These are phyloP conservation scores for Lamprologus speciosus DNA, from an alignment of 2,113 vertebrate genomes.

Conservation along the genomic window DNA sequence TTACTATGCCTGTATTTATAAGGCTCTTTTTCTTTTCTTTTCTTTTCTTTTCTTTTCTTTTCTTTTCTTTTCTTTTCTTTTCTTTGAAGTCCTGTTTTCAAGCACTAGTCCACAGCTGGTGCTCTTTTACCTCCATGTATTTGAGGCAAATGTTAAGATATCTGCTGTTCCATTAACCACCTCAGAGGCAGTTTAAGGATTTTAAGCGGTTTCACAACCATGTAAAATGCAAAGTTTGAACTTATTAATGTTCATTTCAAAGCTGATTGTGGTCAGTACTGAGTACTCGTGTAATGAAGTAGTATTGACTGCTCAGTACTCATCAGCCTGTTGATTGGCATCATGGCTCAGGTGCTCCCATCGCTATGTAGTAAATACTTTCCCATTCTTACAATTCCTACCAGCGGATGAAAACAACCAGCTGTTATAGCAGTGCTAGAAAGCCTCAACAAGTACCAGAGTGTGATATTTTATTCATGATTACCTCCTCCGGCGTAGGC, in stretches of 20 bases:
- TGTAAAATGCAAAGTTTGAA: background rate
- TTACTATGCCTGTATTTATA: background rate
- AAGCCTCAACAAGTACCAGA: conserved; percentile 28
- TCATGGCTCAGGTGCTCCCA: background rate
- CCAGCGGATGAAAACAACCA: conserved; percentile 6
- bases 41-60: background rate
- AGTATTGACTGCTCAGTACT: background rate
- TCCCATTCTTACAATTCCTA: background rate
- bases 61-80: background rate
- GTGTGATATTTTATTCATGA: conserved; percentile 59
- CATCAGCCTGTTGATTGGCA: background rate
- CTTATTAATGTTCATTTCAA: background rate
- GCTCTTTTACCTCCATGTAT: background rate
- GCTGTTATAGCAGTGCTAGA: conserved; percentile 15
- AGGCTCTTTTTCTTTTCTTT: background rate
- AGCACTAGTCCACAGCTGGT: background rate
- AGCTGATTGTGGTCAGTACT: background rate
- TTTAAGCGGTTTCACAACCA: background rate
- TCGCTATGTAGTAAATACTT: background rate
- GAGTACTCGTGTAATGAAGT: background rate
- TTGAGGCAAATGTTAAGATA: background rate
- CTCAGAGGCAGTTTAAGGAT: background rate
- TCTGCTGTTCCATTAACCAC: background rate
- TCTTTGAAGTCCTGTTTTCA: background rate
- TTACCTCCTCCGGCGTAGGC: conserved; percentile 23